Percentiles rank a stretch among this genome's conserved stretches.
These are phyloP conservation scores for Megaceryle torquata DNA, from an alignment of 2,113 vertebrate species.

Conservation along the genomic window DNA sequence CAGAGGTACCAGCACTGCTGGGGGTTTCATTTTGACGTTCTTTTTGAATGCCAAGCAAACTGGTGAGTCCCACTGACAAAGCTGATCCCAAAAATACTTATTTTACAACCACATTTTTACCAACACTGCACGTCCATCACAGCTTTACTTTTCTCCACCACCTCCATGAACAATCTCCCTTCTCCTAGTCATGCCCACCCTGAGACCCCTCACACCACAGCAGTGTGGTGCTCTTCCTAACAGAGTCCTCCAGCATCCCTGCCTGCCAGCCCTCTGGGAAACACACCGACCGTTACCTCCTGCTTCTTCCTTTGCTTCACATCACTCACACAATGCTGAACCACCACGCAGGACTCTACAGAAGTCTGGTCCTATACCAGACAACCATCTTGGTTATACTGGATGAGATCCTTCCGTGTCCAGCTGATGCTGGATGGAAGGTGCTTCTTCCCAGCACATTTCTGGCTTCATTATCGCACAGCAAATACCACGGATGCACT, in stretches of 20 bases:
- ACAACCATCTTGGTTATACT: background rate
- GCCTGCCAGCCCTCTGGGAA: background rate
- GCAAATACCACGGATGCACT: background rate
- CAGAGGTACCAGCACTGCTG: background rate
- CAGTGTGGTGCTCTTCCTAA: background rate
- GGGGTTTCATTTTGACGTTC: background rate
- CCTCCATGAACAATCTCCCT: background rate
- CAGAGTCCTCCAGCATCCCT: background rate
- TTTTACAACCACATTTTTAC: background rate
- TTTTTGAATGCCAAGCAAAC: background rate
- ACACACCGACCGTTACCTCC: background rate
- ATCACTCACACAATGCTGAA: background rate
- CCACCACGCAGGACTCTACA: background rate
- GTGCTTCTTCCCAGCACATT: background rate
- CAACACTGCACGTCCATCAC: background rate
- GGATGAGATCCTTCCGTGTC: background rate
- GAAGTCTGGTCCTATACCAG: background rate
- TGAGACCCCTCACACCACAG: background rate
- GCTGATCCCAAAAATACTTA: background rate
- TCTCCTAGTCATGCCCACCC: background rate
- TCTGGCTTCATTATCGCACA: background rate
- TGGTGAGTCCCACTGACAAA: background rate
- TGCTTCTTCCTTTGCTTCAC: background rate
- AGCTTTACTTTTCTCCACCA: background rate
- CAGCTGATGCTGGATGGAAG: background rate